Evolutionary conservation across 2,113 vertebrate genomes (phyloP), one percentile per base, ranked within the genome.

Genomic region (Bubo blakistoni): DNA sequence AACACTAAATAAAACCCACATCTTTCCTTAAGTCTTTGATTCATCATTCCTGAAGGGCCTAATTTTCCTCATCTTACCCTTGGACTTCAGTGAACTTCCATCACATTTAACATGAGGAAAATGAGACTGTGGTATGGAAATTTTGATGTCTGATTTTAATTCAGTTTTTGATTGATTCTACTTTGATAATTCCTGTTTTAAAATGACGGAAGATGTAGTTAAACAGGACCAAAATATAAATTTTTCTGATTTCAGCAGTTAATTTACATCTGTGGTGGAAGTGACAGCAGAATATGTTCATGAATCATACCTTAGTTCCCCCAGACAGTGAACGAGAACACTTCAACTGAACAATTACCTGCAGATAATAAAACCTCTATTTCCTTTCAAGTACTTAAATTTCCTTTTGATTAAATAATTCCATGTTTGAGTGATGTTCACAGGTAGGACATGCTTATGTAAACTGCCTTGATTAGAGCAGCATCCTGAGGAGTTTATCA

Each of bases 371-470:
- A 90, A 95, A 30, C 25, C 65, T 81, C 44, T 79, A 25, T 87
- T 96, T 96, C 61, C 54, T 90, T 95, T 89, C 81, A 89, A 59
- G 66, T 49, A 72, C 81, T 82, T 79, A 82, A 47, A 85, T 85
- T 94, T 91, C 44, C 78, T 82, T 90, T 95, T 89, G 87, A 90
- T 96, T 92, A 93, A 94, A 65, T 81, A 95, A 89, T 91, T 92
- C 73, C 30, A 26, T 61, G 73, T 96, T 87, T 91, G 86, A 87
- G 25, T 85, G 81, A 69, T 58, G 85, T 80, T 94, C 11, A 21
- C 44, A 54, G 73, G 78, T 85, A 90, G 73, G 70, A 69, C 44
- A 36, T 0, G 4, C 32, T 91, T 76, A 42, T 79, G 54, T 85
- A 93, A 95, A 76, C 66, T 67, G 25, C 3, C 40, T 62, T 93